Evolutionary conservation across 2,113 vertebrate genomes (phyloP).

Genomic region (Tamias sibiricus): DNA sequence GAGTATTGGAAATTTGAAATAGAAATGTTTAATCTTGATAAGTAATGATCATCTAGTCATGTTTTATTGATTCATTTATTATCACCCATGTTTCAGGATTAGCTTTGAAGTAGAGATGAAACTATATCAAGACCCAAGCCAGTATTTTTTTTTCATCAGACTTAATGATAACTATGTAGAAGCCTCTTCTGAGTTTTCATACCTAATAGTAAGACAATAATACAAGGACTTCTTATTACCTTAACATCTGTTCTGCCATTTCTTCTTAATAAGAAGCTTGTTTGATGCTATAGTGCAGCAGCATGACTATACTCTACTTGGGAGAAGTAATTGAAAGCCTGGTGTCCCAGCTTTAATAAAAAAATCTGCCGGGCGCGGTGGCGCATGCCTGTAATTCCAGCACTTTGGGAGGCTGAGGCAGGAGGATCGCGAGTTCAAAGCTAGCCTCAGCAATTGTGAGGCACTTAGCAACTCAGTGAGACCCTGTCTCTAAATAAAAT

Average conservation of each 20-base stretch:
- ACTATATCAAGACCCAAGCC: neutral
- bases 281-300: neutral
- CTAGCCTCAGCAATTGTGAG: too few species aligned
- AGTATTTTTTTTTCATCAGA: neutral
- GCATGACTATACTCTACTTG: neutral
- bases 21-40: neutral
- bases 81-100: neutral
- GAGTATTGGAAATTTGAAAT: neutral
- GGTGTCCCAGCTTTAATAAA: neutral
- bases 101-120: neutral
- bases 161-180: neutral
- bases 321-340: neutral
- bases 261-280: neutral
- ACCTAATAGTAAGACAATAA: neutral
- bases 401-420: too few species aligned
- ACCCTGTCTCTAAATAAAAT: too few species aligned
- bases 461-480: too few species aligned
- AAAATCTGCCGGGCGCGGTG: too few species aligned
- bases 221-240: neutral
- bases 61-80: neutral
- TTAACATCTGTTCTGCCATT: neutral
- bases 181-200: neutral
- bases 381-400: too few species aligned
- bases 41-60: neutral
- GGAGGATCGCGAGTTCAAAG: too few species aligned